Base-by-base conservation (phyloP, 1,140 invertebrate genomes). In the Hyles vespertilio region DNA sequence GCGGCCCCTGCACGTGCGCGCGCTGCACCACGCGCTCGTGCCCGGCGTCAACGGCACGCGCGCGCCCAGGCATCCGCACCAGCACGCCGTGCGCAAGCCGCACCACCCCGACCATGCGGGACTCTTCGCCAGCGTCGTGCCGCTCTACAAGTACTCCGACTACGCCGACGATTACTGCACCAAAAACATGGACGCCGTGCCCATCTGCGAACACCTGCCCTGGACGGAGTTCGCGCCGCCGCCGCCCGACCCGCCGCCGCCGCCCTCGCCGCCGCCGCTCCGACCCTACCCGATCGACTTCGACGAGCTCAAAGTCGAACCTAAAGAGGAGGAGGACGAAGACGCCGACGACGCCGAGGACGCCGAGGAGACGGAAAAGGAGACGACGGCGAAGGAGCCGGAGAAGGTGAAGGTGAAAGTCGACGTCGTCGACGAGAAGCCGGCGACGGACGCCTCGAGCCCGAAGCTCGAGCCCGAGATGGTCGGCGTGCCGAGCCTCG, bases 101-200 rank as follows among this genome's bases (percentile, higher is more conserved):
- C 61, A 67, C 9, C 80, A 89, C 62, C 68, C 85, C 2, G 68
- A 87, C 40, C 79, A 79, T 32, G 61, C 83, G 10, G 76, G 60
- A 4, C 74, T 81, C 8, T 89, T 88, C 75, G 65, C 80, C 44
- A 79, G 71, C 58, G 81, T 90, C 34, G 87, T 90, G 44, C 89
- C 89, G 5, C 83, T 88, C 32, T 90, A 86, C 72, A 86, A 82
- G 36, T 90, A 87, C 67, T 86, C 84, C 2, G 88, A 89, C 66
- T 89, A 89, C 69, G 83, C 87, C 40, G 79, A 87, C 69, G 88
- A 89, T 57, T 80, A 76, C 57, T 88, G 85, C 63, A 72, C 72
- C 5, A 89, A 89, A 58, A 89, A 89, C 59, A 63, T 88, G 63
- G 64, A 71, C n/a, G 68, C 74, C 0, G 77, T 87, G 36, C 76